Evolutionary conservation across 2,113 vertebrate species (phyloP), one percentile per base, ranked within the genome.

Genomic region (Xiphophorus maculatus): DNA sequence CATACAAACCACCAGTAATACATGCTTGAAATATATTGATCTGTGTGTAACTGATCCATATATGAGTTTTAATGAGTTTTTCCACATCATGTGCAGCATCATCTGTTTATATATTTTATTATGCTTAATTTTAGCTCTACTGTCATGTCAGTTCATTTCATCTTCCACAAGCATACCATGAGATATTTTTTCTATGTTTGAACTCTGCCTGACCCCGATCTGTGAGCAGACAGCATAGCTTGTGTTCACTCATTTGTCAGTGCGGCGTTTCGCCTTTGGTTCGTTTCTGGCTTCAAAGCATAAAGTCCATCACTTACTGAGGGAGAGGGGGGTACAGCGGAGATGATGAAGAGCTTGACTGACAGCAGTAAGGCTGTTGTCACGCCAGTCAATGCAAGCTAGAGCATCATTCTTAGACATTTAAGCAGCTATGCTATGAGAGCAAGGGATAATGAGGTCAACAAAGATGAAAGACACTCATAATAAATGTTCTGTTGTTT

Each of bases 321-420:
- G 74, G 81, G 73, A 62, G 51, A 37, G 48, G 51, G 51, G 51
- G 8, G 78, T 71, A 81, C 72, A 65, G 60, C 58, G 60, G 64
- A 74, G 71, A 84, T 80, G 80, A 89, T 74, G 77, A 79, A 79
- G 77, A 90, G 51, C 76, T 75, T 88, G 87, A 84, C 79, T 83
- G 88, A 86, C 89, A 84, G 87, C 78, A 14, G 63, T 69, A 84
- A 85, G 84, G 60, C 83, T 63, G 71, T 90, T 84, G 80, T 90
- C 87, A 89, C 84, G 67, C 82, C 78, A 87, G 83, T 77, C 66
- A 2, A 77, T 70, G 83, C 87, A 81, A 85, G 84, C 82, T 58
- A 51, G 58, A 60, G 69, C 25, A 75, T 78, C 80, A 83, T 87
- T 90, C 88, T 84, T 3, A 32, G 80, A 73, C 79, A 78, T 89